phyloP scores from a whole-genome alignment of 2,888 invertebrate species.

The Drosophila flavopinicola region DNA sequence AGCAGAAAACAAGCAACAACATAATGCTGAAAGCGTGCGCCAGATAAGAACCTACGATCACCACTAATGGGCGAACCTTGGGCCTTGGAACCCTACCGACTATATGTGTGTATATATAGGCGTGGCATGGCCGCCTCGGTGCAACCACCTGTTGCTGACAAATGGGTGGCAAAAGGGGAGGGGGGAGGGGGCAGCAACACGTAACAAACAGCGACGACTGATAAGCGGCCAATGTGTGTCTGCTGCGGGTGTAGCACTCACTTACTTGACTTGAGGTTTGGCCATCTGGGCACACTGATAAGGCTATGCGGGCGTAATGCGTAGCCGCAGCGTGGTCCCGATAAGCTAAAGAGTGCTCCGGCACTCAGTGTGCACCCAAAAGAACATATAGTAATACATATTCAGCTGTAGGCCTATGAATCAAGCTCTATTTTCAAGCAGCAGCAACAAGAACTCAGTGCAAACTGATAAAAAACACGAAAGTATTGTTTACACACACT shows the following conservation, averaged over 20 bases:
- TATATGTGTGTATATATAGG: no score
- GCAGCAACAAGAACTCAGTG: slow-evolving; percentile 30
- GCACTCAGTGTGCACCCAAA: slow-evolving; percentile 52
- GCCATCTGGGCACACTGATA: slow-evolving; percentile 70
- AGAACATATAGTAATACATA: not conserved
- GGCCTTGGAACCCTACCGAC: slow-evolving; percentile 22
- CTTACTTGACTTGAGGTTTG: slow-evolving; percentile 33
- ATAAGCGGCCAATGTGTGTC: no score
- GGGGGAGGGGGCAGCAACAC: not conserved
- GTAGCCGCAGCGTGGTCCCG: slow-evolving; percentile 40
- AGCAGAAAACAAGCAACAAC: slow-evolving; percentile 14
- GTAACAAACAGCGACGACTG: not conserved
- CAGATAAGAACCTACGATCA: slow-evolving; percentile 62
- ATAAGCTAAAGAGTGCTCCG: slow-evolving; percentile 45
- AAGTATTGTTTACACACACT: slow-evolving; percentile 67
- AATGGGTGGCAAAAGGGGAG: not conserved
- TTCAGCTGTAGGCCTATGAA: slow-evolving; percentile 11
- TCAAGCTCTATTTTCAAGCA: slow-evolving; percentile 54
- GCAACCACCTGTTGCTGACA: slow-evolving; percentile 75
- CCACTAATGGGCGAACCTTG: slow-evolving; percentile 75
- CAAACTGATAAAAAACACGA: slow-evolving; percentile 52
- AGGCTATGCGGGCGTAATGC: slow-evolving; percentile 67
- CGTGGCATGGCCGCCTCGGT: slow-evolving; percentile 50
- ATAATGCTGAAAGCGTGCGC: slow-evolving; percentile 62
- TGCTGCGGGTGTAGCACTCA: no score